Conservation (phyloP, 2,888 invertebrate genomes). For the Pammene aurita region DNA sequence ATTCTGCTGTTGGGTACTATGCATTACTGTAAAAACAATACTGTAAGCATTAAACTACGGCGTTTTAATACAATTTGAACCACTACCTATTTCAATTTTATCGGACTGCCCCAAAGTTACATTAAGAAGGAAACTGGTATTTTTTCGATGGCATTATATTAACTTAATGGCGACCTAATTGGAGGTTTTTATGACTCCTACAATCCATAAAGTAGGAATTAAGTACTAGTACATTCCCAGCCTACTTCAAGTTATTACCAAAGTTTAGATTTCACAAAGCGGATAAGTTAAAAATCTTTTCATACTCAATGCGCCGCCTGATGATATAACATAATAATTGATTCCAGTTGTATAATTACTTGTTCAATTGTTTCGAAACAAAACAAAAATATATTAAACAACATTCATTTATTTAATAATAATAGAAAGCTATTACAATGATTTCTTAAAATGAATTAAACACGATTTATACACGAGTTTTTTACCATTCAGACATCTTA, state of each 20-base stretch:
- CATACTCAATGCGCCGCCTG: background rate
- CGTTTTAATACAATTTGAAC: constrained; percentile 6
- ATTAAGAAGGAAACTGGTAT: constrained; percentile 41
- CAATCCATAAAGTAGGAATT: constrained; percentile 39
- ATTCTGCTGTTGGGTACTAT: no score
- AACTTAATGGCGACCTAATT: constrained; percentile 43
- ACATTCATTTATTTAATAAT: no score
- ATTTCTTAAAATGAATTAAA: no score
- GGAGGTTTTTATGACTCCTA: constrained; percentile 41
- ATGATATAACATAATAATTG: no score
- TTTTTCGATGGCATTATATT: constrained; percentile 43
- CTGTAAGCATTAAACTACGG: background rate
- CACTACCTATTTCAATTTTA: constrained; percentile 2
- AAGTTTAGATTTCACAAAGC: constrained; percentile 35
- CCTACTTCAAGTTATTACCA: constrained; percentile 33
- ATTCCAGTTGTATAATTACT: no score
- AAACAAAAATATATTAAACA: no score
- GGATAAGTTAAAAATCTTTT: constrained; percentile 33
- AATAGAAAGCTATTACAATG: no score
- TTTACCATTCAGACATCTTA: no score
- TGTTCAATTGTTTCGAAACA: no score
- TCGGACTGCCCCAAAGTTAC: constrained; percentile 29
- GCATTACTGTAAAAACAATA: background rate
- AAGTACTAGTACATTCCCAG: constrained; percentile 36
- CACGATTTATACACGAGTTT: no score